phyloP scores from a whole-genome alignment of 2,113 vertebrate genomes.

The Actinemys pallida region DNA sequence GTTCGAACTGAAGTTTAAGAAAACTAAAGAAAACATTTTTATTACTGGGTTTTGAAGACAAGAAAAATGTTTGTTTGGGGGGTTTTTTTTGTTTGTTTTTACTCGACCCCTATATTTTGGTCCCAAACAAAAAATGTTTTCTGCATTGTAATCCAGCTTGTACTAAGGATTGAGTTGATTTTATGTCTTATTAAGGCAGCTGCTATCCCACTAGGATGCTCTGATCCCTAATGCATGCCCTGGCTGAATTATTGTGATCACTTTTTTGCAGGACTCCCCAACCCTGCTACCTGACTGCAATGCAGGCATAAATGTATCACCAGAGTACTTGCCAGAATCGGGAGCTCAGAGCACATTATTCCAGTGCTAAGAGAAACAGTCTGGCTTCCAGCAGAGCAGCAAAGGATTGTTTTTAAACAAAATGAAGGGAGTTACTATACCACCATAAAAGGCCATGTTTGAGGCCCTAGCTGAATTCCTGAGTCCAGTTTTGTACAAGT shows the following conservation, averaged over 20 bases:
- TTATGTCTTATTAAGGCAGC: fast-evolving
- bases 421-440: background rate
- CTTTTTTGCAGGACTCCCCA: background rate
- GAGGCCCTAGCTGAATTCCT: conserved; percentile 11
- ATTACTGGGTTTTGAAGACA: background rate
- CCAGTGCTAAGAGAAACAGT: background rate
- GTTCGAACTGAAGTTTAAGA: background rate
- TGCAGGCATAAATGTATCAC: fast-evolving
- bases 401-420: background rate
- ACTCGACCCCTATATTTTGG: background rate
- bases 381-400: background rate
- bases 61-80: background rate
- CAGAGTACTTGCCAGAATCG: fast-evolving
- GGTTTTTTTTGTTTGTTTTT: background rate
- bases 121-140: background rate
- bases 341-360: background rate
- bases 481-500: background rate
- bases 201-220: fast-evolving
- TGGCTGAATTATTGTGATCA: fast-evolving
- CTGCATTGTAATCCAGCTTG: background rate
- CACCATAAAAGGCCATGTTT: conserved; percentile 29
- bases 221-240: fast-evolving
- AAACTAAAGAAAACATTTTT: background rate
- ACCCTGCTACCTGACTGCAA: background rate
- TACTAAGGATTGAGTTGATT: background rate